These are phyloP conservation scores for Lacerta bilineata DNA, from an alignment of 2,797 vertebrate species.

Conservation along the genomic window DNA sequence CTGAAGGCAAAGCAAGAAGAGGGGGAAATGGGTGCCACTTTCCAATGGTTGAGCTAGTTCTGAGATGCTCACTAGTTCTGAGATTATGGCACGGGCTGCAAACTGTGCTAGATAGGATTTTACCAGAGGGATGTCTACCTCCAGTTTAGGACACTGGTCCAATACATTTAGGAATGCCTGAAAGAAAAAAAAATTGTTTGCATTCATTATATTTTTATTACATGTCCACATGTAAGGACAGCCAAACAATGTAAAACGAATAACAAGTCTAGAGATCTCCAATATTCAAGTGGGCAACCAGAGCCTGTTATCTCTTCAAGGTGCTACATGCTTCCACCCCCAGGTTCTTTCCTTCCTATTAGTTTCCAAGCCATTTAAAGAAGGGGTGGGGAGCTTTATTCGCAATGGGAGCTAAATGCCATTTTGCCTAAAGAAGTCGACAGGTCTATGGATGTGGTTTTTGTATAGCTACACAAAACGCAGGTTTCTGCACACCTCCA, in stretches of 20 bases:
- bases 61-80: slow-evolving; percentile 94
- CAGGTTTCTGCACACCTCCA: no score
- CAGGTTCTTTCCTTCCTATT: no score
- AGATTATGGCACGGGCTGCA: slow-evolving; percentile 94
- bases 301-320: not conserved
- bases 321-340: no score
- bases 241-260: not conserved
- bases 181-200: not conserved
- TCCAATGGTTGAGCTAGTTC: slow-evolving; percentile 97
- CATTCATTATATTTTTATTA: not conserved
- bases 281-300: not conserved
- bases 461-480: no score
- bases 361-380: no score
- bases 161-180: slow-evolving; percentile 95
- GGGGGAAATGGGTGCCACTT: slow-evolving; percentile 97
- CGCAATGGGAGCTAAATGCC: no score
- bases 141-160: slow-evolving; percentile 97
- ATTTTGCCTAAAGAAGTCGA: no score
- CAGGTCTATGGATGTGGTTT: no score
- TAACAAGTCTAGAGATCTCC: not conserved
- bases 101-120: slow-evolving; percentile 99
- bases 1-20: slow-evolving; percentile 98
- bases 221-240: not conserved
- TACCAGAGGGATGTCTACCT: slow-evolving; percentile 95
- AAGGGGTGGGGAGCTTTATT: no score